Conservation (phyloP, 2,888 invertebrate species). For the Teinopalpus imperialis region DNA sequence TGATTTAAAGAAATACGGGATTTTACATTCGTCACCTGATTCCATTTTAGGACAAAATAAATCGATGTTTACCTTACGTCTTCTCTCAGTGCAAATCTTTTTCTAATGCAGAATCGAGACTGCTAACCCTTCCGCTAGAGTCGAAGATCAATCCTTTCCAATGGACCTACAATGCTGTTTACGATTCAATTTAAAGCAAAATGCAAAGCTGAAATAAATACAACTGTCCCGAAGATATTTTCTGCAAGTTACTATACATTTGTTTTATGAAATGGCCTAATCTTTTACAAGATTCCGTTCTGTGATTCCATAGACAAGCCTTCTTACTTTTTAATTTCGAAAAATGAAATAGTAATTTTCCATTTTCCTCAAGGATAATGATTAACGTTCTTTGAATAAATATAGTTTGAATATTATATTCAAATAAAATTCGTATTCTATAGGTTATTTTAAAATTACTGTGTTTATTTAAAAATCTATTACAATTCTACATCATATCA, state of each 20-base stretch:
- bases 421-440: no score
- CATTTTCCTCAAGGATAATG: conserved; percentile 48
- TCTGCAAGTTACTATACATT: conserved; percentile 83
- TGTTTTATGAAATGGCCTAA: conserved; percentile 83
- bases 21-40: conserved; percentile 55
- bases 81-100: conserved; percentile 78
- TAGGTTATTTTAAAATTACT: no score
- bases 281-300: conserved; percentile 83
- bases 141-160: conserved; percentile 74
- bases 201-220: conserved; percentile 82
- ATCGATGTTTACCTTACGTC: conserved; percentile 83
- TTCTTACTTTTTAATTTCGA: conserved; percentile 69
- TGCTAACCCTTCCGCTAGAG: conserved; percentile 78
- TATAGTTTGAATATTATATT: no score
- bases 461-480: no score
- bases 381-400: background rate
- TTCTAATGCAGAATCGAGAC: conserved; percentile 78
- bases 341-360: conserved; percentile 57
- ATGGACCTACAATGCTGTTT: conserved; percentile 71
- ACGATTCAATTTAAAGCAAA: conserved; percentile 80
- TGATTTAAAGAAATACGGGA: conserved; percentile 43
- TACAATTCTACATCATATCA: background rate
- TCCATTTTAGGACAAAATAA: conserved; percentile 71
- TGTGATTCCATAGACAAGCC: conserved; percentile 79
- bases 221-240: conserved; percentile 81